phyloP scores from a whole-genome alignment of 2,888 invertebrate genomes.

The Archips crataeganus region DNA sequence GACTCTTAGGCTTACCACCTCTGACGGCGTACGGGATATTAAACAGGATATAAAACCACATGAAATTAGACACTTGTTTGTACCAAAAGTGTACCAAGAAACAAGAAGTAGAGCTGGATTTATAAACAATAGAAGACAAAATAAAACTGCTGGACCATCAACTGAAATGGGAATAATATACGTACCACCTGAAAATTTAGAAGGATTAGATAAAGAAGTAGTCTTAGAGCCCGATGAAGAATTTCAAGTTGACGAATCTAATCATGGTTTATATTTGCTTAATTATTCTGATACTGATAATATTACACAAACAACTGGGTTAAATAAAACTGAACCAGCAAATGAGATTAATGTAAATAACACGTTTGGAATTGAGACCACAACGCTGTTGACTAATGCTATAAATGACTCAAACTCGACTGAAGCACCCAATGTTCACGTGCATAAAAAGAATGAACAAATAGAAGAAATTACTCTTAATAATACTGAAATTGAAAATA shows the following conservation, averaged over 20 bases:
- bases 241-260: constrained; percentile 84
- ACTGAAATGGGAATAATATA: constrained; percentile 73
- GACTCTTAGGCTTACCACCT: constrained; percentile 67
- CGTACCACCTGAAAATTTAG: constrained; percentile 78
- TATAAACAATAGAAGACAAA: constrained; percentile 72
- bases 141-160: constrained; percentile 64
- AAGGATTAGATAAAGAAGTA: constrained; percentile 77
- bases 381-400: constrained; percentile 46
- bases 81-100: constrained; percentile 74
- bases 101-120: constrained; percentile 74
- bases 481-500: constrained; percentile 67
- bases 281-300: constrained; percentile 82
- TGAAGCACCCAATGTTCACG: constrained; percentile 47
- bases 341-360: constrained; percentile 58
- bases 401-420: constrained; percentile 53
- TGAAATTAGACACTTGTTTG: constrained; percentile 76
- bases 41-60: constrained; percentile 77
- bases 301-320: constrained; percentile 62
- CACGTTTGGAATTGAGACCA: constrained; percentile 54
- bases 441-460: constrained; percentile 58
- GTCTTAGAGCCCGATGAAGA: constrained; percentile 83
- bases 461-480: constrained; percentile 59
- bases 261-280: constrained; percentile 80
- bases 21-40: constrained; percentile 74
- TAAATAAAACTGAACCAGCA: constrained; percentile 59